Evolutionary conservation across 2,888 invertebrate genomes (phyloP).

Genomic region (Rutpela maculata): DNA sequence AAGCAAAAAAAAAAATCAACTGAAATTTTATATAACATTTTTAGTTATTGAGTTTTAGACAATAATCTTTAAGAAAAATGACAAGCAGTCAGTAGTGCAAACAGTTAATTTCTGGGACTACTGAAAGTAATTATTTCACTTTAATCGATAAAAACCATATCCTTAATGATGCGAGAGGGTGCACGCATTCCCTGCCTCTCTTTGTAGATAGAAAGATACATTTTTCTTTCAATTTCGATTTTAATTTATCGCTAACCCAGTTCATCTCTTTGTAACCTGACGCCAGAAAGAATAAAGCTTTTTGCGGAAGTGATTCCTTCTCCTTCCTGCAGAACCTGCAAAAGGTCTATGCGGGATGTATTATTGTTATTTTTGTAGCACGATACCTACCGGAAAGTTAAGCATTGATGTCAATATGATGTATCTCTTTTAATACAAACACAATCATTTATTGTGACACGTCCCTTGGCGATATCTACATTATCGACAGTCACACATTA

Average conservation of each 20-base stretch:
- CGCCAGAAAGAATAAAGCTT: conserved; percentile 42
- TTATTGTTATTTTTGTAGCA: conserved; percentile 26
- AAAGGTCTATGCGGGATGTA: neutral
- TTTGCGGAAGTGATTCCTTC: conserved; percentile 44
- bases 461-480: conserved; percentile 67
- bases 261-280: conserved; percentile 14
- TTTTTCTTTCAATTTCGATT: neutral
- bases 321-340: conserved; percentile 18
- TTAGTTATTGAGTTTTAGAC: no score
- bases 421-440: conserved; percentile 70
- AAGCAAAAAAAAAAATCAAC: no score
- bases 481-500: conserved; percentile 68
- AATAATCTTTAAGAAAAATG: no score
- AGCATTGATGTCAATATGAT: conserved; percentile 63
- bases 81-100: no score
- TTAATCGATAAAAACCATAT: no score
- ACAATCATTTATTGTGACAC: conserved; percentile 70
- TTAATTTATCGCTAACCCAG: conserved; percentile 25
- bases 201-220: no score
- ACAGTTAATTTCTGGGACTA: no score
- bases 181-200: no score
- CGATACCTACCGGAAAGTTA: conserved; percentile 6
- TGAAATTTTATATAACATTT: no score
- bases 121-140: no score
- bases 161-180: no score